Conservation (phyloP, 2,888 invertebrate genomes). For the Brachylomia viminalis region DNA sequence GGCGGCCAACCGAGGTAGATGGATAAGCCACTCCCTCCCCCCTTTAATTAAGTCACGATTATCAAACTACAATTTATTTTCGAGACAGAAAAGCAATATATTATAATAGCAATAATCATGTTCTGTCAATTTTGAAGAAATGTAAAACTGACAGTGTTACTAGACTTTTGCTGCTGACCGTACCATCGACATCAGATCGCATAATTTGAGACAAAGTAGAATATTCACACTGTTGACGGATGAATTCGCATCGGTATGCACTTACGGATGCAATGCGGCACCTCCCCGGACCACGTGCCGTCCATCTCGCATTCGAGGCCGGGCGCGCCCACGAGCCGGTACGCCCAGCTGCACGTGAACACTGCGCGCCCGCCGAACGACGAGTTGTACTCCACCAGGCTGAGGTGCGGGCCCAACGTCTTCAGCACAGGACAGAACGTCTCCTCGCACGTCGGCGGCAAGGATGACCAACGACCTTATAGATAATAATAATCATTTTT, state of each 20-base stretch:
- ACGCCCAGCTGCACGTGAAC: conserved; percentile 96
- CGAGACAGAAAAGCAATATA: too few species aligned
- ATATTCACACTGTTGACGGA: not conserved
- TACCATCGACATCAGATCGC: not conserved
- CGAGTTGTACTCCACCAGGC: conserved; percentile 94
- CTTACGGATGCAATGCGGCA: conserved; percentile 94
- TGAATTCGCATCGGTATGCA: conserved; percentile 24
- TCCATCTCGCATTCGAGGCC: conserved; percentile 95
- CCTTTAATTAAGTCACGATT: too few species aligned
- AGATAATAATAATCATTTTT: not conserved
- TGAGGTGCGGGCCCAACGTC: conserved; percentile 93
- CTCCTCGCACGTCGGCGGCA: conserved; percentile 93
- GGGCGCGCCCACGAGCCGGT: conserved; percentile 93
- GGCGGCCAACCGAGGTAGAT: too few species aligned
- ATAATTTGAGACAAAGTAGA: not conserved
- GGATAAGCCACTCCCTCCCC: too few species aligned
- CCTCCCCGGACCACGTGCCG: conserved; percentile 94
- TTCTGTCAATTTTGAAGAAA: not conserved
- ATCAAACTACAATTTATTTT: too few species aligned
- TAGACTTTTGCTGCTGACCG: not conserved
- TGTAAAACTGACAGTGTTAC: not conserved
- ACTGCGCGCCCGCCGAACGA: conserved; percentile 95
- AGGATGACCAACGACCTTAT: conserved; percentile 94
- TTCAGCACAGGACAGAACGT: conserved; percentile 94
- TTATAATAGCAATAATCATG: not conserved